Percentiles rank a stretch among this genome's conserved stretches.
phyloP scores from a whole-genome alignment of 2,888 invertebrate genomes.

The Carabus problematicus region DNA sequence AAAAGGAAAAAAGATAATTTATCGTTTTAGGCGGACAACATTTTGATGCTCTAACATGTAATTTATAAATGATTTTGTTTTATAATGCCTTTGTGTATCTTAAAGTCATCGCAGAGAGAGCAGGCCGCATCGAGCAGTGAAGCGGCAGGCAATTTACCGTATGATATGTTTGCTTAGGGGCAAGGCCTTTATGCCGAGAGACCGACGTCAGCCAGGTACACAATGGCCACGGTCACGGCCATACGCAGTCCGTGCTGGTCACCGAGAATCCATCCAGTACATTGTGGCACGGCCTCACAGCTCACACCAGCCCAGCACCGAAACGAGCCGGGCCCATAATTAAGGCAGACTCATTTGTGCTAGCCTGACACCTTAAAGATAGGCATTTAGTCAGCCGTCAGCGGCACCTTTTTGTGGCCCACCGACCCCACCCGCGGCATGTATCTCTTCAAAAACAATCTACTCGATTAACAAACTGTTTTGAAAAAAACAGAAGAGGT shows the following conservation, averaged over 20 bases:
- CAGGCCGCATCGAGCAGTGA: slow-evolving; percentile 52
- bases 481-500: slow-evolving; percentile 56
- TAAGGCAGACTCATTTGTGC: slow-evolving; percentile 62
- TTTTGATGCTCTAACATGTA: slow-evolving; percentile 60
- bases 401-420: slow-evolving; percentile 60
- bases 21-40: slow-evolving; percentile 60
- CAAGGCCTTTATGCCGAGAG: slow-evolving; percentile 54
- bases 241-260: slow-evolving; percentile 43
- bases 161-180: slow-evolving; percentile 62
- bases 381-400: slow-evolving; percentile 62
- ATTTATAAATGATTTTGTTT: slow-evolving; percentile 61
- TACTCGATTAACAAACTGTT: slow-evolving; percentile 59
- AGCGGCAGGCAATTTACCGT: slow-evolving; percentile 60
- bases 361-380: slow-evolving; percentile 62
- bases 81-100: slow-evolving; percentile 59
- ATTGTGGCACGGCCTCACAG: slow-evolving; percentile 36
- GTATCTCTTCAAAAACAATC: slow-evolving; percentile 58
- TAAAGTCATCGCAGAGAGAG: slow-evolving; percentile 56
- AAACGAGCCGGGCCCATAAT: slow-evolving; percentile 60
- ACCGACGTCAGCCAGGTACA: slow-evolving; percentile 37
- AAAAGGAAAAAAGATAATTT: slow-evolving; percentile 57
- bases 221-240: slow-evolving; percentile 44
- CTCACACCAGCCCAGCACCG: slow-evolving; percentile 46
- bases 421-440: slow-evolving; percentile 59
- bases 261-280: slow-evolving; percentile 19